Percentiles rank a stretch among this genome's conserved stretches.
Conservation (phyloP, 2,797 vertebrate genomes). For the Ara ararauna region DNA sequence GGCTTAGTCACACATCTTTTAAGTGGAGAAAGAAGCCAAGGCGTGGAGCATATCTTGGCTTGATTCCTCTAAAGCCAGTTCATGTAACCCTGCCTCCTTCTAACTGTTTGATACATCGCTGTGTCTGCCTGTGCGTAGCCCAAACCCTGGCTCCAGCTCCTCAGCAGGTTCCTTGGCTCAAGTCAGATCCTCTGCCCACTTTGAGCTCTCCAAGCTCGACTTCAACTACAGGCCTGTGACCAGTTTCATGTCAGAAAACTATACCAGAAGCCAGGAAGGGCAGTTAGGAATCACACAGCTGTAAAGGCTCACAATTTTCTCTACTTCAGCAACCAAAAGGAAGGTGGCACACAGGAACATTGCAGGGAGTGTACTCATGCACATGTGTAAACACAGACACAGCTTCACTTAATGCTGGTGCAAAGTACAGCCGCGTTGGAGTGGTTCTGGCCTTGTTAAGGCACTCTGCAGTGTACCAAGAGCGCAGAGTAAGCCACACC, state of each 20-base stretch:
- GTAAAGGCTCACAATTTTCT: not conserved
- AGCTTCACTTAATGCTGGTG: not conserved
- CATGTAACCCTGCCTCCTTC: not conserved
- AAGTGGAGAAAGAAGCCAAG: not conserved
- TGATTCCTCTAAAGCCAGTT: not conserved
- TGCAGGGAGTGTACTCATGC: not conserved
- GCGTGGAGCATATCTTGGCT: not conserved
- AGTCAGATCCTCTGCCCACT: not conserved
- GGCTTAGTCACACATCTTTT: not conserved
- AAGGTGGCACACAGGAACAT: not conserved
- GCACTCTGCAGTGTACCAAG: not conserved
- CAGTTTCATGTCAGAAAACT: not conserved
- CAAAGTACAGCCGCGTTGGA: not conserved
- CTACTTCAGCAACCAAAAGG: not conserved
- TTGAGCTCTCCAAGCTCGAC: conserved; percentile 9
- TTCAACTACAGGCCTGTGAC: not conserved
- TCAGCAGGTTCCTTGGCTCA: not conserved
- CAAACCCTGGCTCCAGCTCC: not conserved
- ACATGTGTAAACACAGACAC: not conserved
- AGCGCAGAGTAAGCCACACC: not conserved
- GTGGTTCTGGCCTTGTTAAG: not conserved
- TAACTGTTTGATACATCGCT: not conserved
- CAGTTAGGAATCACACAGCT: not conserved
- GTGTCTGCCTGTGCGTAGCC: not conserved
- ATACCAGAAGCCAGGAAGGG: not conserved